Percentiles rank a stretch among this genome's conserved stretches.
phyloP scores from a whole-genome alignment of 2,113 vertebrate species.

The Oncorhynchus nerka region DNA sequence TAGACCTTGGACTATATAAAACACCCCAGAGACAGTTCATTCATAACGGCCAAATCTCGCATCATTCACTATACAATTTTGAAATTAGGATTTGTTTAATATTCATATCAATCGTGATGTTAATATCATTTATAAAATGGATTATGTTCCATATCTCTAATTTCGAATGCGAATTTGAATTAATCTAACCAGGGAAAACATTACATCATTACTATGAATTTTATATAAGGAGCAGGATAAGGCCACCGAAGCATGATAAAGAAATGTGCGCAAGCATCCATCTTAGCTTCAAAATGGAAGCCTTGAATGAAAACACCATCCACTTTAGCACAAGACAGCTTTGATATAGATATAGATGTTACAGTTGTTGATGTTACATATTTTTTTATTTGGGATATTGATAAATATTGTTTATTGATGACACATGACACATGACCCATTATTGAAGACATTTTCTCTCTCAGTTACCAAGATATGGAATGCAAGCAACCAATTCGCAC shows the following conservation, averaged over 20 bases:
- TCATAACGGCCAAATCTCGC: no score
- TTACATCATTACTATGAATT: constrained; percentile 23
- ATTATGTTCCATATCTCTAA: no score
- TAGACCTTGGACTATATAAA: background rate
- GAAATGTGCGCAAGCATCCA: constrained; percentile 75
- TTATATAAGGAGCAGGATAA: constrained; percentile 57
- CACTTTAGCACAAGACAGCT: constrained; percentile 21
- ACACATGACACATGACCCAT: background rate
- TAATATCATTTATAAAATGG: no score
- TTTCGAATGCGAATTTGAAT: no score
- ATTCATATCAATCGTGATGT: no score
- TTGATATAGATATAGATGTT: background rate
- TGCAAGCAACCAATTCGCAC: background rate
- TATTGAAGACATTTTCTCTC: background rate
- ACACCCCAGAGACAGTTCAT: background rate
- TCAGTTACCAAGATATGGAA: background rate
- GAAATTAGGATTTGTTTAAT: no score
- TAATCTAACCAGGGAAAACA: no score
- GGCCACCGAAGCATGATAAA: constrained; percentile 46
- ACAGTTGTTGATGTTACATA: background rate
- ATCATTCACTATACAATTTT: no score
- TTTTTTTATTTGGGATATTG: background rate
- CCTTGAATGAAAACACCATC: constrained; percentile 53
- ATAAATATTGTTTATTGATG: background rate
- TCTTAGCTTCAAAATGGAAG: constrained; percentile 81